Conservation (phyloP, 2,888 invertebrate genomes). For the Panzeria rudis region DNA sequence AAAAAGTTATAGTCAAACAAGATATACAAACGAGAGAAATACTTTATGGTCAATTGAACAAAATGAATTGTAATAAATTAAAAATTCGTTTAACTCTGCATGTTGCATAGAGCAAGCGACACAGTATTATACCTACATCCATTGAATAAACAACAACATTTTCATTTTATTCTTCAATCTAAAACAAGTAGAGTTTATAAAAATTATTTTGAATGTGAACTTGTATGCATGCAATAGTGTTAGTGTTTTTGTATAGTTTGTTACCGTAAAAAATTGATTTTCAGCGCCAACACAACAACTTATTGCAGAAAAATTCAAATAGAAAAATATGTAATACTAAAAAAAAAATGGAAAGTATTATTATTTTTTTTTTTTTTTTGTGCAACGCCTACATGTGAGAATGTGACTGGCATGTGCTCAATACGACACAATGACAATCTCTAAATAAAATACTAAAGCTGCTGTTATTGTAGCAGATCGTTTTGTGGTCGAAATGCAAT, state of each 20-base stretch:
- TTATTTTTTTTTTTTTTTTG: constrained; percentile 46
- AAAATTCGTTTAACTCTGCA: constrained; percentile 72
- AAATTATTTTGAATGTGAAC: constrained; percentile 34
- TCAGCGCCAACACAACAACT: constrained; percentile 64
- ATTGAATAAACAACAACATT: constrained; percentile 5
- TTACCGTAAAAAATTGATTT: constrained; percentile 68
- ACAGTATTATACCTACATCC: constrained; percentile 22
- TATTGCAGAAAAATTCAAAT: constrained; percentile 31
- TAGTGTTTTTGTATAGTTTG: constrained; percentile 24
- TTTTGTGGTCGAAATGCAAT: constrained; percentile 62
- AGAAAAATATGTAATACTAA: too few relatives aligned
- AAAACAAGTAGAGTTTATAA: constrained; percentile 21
- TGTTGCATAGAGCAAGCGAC: constrained; percentile 26
- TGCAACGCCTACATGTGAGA: constrained; percentile 68
- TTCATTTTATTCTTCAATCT: not conserved
- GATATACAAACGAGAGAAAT: constrained; percentile 46
- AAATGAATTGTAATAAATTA: constrained; percentile 73
- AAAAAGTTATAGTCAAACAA: constrained; percentile 38
- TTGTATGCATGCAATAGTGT: constrained; percentile 6
- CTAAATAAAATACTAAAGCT: constrained; percentile 46
- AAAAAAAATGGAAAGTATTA: constrained; percentile 41
- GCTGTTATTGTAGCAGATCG: constrained; percentile 32
- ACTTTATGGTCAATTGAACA: constrained; percentile 74
- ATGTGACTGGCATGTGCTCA: constrained; percentile 70
- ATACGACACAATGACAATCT: constrained; percentile 46